phyloP scores from a whole-genome alignment of 2,797 vertebrate species.

The Chaetodon trifasciatus region DNA sequence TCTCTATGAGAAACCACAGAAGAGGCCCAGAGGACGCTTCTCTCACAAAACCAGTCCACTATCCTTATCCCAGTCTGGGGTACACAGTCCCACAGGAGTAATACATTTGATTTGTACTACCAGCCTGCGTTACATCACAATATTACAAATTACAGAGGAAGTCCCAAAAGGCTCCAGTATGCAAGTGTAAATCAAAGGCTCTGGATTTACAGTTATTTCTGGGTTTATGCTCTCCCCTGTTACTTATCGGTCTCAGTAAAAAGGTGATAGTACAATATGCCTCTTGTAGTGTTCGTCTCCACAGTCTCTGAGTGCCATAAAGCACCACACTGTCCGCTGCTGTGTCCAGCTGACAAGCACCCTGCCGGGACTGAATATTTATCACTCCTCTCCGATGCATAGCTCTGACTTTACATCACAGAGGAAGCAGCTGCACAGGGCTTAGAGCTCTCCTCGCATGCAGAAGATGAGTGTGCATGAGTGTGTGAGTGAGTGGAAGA shows the following conservation, averaged over 20 bases:
- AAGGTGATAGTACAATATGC: constrained; percentile 56
- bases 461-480: constrained; percentile 52
- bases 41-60: constrained; percentile 1
- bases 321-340: constrained; percentile 58
- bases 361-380: constrained; percentile 71
- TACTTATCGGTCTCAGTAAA: constrained; percentile 56
- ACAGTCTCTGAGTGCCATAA: constrained; percentile 52
- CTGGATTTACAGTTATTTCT: not conserved
- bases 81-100: constrained; percentile 16
- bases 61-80: not conserved
- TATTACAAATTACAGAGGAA: constrained; percentile 21
- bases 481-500: constrained; percentile 24
- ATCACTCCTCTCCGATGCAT: constrained; percentile 75
- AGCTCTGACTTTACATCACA: constrained; percentile 84
- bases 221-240: constrained; percentile 41
- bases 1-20: not conserved
- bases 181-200: constrained; percentile 11
- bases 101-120: constrained; percentile 33
- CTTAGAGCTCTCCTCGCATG: constrained; percentile 67
- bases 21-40: constrained; percentile 28
- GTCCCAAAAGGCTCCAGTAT: constrained; percentile 36
- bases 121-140: constrained; percentile 8
- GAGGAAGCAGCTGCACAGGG: constrained; percentile 85
- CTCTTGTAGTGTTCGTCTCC: constrained; percentile 65
- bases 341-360: constrained; percentile 59